phyloP scores from a whole-genome alignment of 1,140 invertebrate species.

The Papilio dardanus region DNA sequence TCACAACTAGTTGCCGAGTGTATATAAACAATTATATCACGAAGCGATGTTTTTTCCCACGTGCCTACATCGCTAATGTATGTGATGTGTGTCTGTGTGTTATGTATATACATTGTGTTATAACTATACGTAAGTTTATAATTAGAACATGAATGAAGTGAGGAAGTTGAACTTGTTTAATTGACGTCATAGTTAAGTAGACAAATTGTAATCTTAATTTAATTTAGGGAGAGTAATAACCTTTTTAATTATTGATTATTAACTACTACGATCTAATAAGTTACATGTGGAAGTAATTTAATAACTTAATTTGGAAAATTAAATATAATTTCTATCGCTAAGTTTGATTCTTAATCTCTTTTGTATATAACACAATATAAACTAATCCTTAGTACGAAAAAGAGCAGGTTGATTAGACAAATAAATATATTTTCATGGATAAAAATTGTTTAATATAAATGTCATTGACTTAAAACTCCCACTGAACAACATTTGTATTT shows the following conservation, averaged over 20 bases:
- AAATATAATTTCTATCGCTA: no score
- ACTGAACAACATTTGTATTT: no score
- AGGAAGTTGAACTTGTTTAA: constrained; percentile 38
- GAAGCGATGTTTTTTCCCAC: constrained; percentile 58
- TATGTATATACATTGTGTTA: constrained; percentile 38
- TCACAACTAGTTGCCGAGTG: constrained; percentile 40
- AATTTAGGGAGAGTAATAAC: not conserved
- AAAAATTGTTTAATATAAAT: no score
- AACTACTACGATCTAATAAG: not conserved
- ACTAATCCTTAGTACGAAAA: no score
- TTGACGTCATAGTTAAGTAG: constrained; percentile 47
- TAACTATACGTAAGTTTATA: constrained; percentile 46
- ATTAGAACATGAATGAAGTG: constrained; percentile 59
- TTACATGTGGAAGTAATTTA: no score
- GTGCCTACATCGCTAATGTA: constrained; percentile 48
- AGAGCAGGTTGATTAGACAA: no score
- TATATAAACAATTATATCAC: constrained; percentile 65
- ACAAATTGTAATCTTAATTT: constrained; percentile 36
- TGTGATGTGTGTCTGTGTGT: constrained; percentile 31
- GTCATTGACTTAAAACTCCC: no score
- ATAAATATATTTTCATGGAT: no score
- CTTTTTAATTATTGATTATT: not conserved
- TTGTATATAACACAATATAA: no score
- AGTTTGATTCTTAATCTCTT: no score
- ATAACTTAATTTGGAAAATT: no score